Evolutionary conservation across 2,888 invertebrate species (phyloP).

Genomic region (Papilio demoleus): DNA sequence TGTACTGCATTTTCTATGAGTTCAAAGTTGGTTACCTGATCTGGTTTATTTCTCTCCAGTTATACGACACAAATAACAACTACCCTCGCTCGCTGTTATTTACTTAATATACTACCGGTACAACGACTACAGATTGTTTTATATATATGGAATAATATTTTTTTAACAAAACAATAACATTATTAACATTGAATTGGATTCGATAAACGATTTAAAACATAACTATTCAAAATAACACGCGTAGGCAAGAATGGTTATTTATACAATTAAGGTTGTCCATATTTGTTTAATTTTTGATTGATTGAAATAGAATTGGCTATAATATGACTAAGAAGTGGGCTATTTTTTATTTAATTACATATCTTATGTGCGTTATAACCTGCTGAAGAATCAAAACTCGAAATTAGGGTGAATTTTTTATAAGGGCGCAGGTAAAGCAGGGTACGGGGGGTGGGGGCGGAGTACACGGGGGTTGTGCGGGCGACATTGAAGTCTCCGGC

Average conservation of each 20-base stretch:
- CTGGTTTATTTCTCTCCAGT: conserved; percentile 48
- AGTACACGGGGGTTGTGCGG: conserved; percentile 50
- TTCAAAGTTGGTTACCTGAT: conserved; percentile 61
- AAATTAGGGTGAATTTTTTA: conserved; percentile 58
- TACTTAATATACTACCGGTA: background rate
- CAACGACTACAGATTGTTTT: too few species aligned
- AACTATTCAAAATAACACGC: too few species aligned
- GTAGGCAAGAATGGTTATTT: too few species aligned
- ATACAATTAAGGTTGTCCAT: too few species aligned
- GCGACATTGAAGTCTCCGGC: conserved; percentile 52
- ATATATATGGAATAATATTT: too few species aligned
- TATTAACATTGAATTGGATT: too few species aligned
- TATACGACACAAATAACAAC: conserved; percentile 34
- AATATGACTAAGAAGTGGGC: too few species aligned
- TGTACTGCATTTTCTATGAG: conserved; percentile 78
- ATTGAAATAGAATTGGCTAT: too few species aligned
- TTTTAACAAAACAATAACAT: too few species aligned
- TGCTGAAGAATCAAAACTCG: conserved; percentile 27
- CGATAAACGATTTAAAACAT: too few species aligned
- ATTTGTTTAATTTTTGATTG: too few species aligned
- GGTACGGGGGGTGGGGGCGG: background rate
- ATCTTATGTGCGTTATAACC: background rate
- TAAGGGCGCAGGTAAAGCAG: conserved; percentile 58
- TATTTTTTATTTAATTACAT: too few species aligned
- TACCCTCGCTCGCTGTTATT: background rate